Percentiles rank a stretch among this genome's conserved stretches.
Conservation (phyloP, 2,113 vertebrate genomes). For the Seriola quinqueradiata region DNA sequence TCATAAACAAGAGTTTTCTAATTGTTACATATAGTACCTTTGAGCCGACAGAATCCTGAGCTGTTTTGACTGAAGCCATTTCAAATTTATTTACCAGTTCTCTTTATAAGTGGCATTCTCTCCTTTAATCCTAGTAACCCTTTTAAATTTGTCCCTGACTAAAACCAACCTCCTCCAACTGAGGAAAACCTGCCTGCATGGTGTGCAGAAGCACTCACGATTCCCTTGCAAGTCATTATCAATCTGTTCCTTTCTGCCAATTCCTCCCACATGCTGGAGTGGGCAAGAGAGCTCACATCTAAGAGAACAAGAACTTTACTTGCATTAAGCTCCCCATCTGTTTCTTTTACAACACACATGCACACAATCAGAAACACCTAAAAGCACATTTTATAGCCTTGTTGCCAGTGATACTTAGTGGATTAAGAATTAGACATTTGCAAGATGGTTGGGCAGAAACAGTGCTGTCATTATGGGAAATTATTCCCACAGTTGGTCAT, state of each 20-base stretch:
- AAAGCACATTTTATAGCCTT: conserved; percentile 17
- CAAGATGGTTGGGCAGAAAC: conserved; percentile 1
- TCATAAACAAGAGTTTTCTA: too few species aligned
- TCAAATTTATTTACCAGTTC: conserved; percentile 42
- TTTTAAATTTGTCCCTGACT: conserved; percentile 42
- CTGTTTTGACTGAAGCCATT: conserved; percentile 40
- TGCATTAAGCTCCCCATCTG: conserved; percentile 48
- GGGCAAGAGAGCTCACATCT: conserved; percentile 36
- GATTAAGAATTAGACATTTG: conserved; percentile 17
- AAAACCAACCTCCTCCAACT: conserved; percentile 34
- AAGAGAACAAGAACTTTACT: conserved; percentile 39
- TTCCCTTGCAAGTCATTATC: conserved; percentile 68
- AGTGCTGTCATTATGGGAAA: background rate
- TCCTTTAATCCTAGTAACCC: conserved; percentile 29
- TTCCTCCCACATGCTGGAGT: conserved; percentile 53
- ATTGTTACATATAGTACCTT: too few species aligned
- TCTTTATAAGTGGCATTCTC: conserved; percentile 8
- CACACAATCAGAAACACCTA: background rate
- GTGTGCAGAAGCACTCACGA: conserved; percentile 19
- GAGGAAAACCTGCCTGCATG: conserved; percentile 51
- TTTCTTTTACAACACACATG: conserved; percentile 17
- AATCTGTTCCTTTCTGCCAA: conserved; percentile 53
- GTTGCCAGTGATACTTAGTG: conserved; percentile 29
- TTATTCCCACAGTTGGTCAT: background rate
- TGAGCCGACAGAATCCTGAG: background rate